These are phyloP conservation scores for Ophthalmolycus amberensis DNA, from an alignment of 2,113 vertebrate genomes.

Conservation along the genomic window DNA sequence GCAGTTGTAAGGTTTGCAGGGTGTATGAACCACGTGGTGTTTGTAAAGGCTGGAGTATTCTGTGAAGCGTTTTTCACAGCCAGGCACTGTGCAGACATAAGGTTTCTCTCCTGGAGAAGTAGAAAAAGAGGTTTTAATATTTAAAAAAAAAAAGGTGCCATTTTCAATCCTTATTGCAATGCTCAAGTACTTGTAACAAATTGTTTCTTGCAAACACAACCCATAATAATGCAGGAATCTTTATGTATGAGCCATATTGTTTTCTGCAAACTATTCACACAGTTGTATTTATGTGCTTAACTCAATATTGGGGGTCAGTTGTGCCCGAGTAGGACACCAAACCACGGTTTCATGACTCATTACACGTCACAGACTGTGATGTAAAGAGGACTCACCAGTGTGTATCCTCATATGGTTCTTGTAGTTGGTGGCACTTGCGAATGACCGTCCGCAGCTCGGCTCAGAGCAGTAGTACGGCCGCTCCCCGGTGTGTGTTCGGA, in stretches of 20 bases:
- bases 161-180: neutral
- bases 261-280: neutral
- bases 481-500: slow-evolving; percentile 98
- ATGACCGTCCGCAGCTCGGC: slow-evolving; percentile 95
- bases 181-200: neutral
- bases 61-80: slow-evolving; percentile 98
- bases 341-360: neutral
- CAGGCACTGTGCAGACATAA: slow-evolving; percentile 98
- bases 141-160: neutral
- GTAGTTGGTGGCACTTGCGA: slow-evolving; percentile 98
- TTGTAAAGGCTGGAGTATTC: slow-evolving; percentile 99
- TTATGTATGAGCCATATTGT: neutral
- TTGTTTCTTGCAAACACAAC: neutral
- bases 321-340: neutral
- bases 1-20: slow-evolving; percentile 99
- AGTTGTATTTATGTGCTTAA: neutral
- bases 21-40: slow-evolving; percentile 98
- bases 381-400: slow-evolving; percentile 84
- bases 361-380: neutral
- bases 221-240: neutral
- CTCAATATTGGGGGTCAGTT: neutral
- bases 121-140: neutral
- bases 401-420: slow-evolving; percentile 99
- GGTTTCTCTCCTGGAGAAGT: slow-evolving; percentile 92
- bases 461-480: slow-evolving; percentile 98